Percentiles rank a stretch among this genome's conserved stretches.
These are phyloP conservation scores for Pelecanoides urinatrix DNA, from an alignment of 2,113 vertebrate species.

Conservation along the genomic window DNA sequence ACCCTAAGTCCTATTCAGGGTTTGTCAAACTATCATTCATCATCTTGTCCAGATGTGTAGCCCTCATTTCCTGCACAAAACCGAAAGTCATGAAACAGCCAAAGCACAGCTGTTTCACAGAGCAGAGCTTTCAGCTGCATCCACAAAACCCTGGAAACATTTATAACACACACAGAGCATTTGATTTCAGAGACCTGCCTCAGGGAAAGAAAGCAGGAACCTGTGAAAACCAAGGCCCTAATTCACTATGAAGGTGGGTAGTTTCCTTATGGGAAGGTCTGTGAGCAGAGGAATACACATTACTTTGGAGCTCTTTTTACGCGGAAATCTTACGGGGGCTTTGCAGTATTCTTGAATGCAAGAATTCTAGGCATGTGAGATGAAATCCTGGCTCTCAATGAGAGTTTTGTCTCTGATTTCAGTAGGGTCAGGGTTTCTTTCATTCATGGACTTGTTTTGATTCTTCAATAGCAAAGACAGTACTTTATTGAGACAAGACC, in stretches of 20 bases:
- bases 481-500: slow-evolving; percentile 26
- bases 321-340: neutral
- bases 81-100: neutral
- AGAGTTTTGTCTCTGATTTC: slow-evolving; percentile 31
- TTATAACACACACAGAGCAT: neutral
- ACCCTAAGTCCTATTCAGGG: neutral
- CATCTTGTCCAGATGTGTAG: neutral
- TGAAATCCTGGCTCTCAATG: slow-evolving; percentile 51
- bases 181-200: neutral
- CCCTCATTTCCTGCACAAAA: neutral
- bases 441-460: slow-evolving; percentile 41
- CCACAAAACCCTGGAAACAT: neutral
- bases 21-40: neutral
- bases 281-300: neutral
- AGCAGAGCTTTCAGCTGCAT: neutral
- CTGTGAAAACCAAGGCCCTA: neutral
- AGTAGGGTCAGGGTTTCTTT: slow-evolving; percentile 32
- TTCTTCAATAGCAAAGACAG: slow-evolving; percentile 57
- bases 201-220: neutral
- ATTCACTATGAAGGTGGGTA: neutral
- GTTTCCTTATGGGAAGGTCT: neutral
- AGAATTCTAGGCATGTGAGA: slow-evolving; percentile 52
- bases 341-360: slow-evolving; percentile 33
- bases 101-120: neutral
- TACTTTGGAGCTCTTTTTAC: neutral